Base-by-base conservation (phyloP, 2,888 invertebrate species). In the Synanthedon tipuliformis region DNA sequence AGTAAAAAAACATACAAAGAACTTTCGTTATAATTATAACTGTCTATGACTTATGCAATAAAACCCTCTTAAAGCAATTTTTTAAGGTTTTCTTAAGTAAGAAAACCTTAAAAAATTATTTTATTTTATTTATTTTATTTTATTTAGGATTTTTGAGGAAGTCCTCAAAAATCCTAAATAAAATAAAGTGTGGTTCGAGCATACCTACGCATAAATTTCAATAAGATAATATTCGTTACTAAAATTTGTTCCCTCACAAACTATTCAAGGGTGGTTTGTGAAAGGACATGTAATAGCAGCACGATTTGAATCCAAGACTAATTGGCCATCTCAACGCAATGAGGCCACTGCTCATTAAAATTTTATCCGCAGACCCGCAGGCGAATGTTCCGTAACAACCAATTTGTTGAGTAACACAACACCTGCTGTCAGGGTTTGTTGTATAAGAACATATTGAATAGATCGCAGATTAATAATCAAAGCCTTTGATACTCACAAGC, bases 321-420 rank as follows among this genome's bases (percentile, higher is more conserved):
- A 82, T 82, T 81, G 78, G 75, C 65, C 71, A 60, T 67, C 66
- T 64, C 64, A 60, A 69, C 64, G 59, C 65, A 62, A 60, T 54
- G 62, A 55, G 57, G 70, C 77, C 51, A 71, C 77, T 50, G 63
- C 75, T 81, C 80, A 78, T 82, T 83, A 83, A 78, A 80, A 71
- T 82, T 79, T 77, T 69, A 81, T 67, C 64, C 61, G 55, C 61
- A 62, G 59, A 64, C 71, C 72, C 68, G 59, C 55, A 13, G 74
- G 75, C 70, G 61, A 63, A 68, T 65, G 61, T 49, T 15, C 11
- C 15, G n/a, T 45, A 45, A 45, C 45, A 15, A 16, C 49, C 16
- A 49, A 49, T 49, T 49, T 49, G 49, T 23, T 13, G 16, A 45
- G 45, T 45, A 45, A 45, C 45, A 45, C 45, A 13, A 45, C 45